These are phyloP conservation scores for Nautilus pompilius DNA, from an alignment of 1,140 invertebrate genomes.

Conservation along the genomic window DNA sequence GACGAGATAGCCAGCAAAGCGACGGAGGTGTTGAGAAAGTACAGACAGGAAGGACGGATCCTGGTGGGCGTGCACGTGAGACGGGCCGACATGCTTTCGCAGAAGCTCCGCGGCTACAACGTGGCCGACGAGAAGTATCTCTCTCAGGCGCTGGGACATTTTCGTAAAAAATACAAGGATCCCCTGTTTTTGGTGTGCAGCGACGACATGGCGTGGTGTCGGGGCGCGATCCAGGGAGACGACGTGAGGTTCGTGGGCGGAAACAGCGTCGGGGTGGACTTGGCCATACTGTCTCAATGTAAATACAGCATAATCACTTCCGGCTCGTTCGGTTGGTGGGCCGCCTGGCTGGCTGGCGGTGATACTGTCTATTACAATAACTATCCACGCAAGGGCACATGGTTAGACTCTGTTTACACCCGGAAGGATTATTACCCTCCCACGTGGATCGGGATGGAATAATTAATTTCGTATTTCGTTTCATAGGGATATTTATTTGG, in stretches of 20 bases:
- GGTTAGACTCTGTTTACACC: conserved; percentile 14
- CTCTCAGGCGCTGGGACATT: conserved; percentile 21
- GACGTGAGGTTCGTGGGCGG: conserved; percentile 18
- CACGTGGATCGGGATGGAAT: conserved; percentile 28
- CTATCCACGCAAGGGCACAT: conserved; percentile 15
- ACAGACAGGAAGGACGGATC: background rate
- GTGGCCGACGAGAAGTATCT: conserved; percentile 16
- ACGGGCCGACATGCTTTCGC: conserved; percentile 29
- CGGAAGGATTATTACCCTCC: conserved; percentile 27
- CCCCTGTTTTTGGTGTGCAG: conserved; percentile 29
- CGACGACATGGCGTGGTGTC: conserved; percentile 33
- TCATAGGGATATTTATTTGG: no score
- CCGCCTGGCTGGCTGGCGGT: conserved; percentile 35
- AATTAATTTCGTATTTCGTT: no score
- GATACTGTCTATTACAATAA: conserved; percentile 32
- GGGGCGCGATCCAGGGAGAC: conserved; percentile 9
- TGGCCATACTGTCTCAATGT: conserved; percentile 31
- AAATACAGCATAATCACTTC: conserved; percentile 39
- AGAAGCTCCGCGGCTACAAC: conserved; percentile 17
- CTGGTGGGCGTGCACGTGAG: conserved; percentile 34
- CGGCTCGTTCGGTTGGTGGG: conserved; percentile 47
- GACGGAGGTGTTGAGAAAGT: conserved; percentile 4
- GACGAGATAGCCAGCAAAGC: conserved; percentile 12
- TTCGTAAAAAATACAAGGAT: conserved; percentile 15
- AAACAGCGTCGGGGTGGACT: conserved; percentile 30